Evolutionary conservation across 2,888 invertebrate species (phyloP).

Genomic region (Bimastos eiseni): DNA sequence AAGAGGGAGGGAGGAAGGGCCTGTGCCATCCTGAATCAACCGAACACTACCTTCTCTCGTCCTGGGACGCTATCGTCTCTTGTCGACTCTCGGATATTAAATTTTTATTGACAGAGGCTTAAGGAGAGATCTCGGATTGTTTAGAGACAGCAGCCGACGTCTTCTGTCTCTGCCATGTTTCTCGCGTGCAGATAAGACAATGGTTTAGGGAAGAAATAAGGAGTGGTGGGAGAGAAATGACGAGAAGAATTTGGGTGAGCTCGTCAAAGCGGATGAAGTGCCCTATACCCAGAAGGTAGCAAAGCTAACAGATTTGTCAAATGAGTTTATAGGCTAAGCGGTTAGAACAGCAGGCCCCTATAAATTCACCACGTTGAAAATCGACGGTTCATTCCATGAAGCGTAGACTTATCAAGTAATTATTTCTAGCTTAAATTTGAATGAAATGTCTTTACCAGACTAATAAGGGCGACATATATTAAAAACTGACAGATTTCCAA

Average conservation of each 20-base stretch:
- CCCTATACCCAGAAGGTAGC: neutral
- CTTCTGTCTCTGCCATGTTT: neutral
- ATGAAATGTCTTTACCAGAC: no score
- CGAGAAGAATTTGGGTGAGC: neutral
- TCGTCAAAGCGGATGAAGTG: neutral
- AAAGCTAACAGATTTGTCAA: no score
- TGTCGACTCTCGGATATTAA: neutral
- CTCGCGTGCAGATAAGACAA: neutral
- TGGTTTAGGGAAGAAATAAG: neutral
- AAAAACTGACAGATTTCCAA: no score
- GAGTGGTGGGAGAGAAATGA: neutral
- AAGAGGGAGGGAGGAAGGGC: no score
- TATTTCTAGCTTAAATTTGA: no score
- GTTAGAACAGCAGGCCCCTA: no score
- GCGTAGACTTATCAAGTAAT: no score
- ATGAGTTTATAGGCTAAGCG: no score
- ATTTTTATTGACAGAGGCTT: neutral
- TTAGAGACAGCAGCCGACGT: neutral
- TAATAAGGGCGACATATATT: no score
- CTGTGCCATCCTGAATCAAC: neutral
- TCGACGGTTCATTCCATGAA: no score
- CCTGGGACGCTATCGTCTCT: neutral
- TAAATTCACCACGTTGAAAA: no score
- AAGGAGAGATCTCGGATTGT: neutral
- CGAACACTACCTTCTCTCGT: neutral